phyloP scores from a whole-genome alignment of 1,140 invertebrate genomes.

The Lepidurus couesii region DNA sequence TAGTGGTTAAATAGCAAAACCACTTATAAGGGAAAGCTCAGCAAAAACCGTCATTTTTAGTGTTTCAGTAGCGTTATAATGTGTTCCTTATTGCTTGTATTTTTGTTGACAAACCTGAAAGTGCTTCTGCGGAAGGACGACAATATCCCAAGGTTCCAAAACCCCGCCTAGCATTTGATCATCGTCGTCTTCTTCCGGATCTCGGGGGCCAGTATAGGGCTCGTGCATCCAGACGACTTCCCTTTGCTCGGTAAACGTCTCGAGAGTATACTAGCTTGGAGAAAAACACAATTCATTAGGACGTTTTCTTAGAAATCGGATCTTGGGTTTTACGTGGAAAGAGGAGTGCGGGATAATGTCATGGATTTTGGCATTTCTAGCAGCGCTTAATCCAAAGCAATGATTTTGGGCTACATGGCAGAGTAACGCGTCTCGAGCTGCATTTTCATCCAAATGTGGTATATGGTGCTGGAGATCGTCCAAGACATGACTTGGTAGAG shows the following conservation, averaged over 20 bases:
- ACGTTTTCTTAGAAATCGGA: background rate
- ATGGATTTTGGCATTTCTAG: constrained; percentile 27
- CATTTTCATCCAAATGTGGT: constrained; percentile 25
- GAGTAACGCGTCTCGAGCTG: constrained; percentile 29
- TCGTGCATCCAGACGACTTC: constrained; percentile 31
- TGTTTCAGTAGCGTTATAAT: background rate
- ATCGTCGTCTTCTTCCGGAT: background rate
- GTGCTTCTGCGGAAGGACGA: constrained; percentile 30
- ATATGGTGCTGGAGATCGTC: background rate
- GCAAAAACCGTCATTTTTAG: background rate
- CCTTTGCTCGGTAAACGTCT: constrained; percentile 34
- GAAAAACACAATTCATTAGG: background rate
- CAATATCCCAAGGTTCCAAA: constrained; percentile 35
- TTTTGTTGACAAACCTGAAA: constrained; percentile 22
- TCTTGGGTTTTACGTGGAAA: constrained; percentile 29
- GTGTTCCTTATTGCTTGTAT: background rate
- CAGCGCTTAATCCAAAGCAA: constrained; percentile 25
- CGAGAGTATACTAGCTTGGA: constrained; percentile 26
- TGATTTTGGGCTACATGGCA: constrained; percentile 26
- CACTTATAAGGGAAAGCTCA: background rate
- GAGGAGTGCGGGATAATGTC: constrained; percentile 30
- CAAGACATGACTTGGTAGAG: background rate
- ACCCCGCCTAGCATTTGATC: background rate
- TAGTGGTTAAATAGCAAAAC: background rate
- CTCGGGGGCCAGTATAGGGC: constrained; percentile 31